Percentiles rank a stretch among this genome's conserved stretches.
phyloP scores from a whole-genome alignment of 2,888 invertebrate genomes.

The Tipula helvola region DNA sequence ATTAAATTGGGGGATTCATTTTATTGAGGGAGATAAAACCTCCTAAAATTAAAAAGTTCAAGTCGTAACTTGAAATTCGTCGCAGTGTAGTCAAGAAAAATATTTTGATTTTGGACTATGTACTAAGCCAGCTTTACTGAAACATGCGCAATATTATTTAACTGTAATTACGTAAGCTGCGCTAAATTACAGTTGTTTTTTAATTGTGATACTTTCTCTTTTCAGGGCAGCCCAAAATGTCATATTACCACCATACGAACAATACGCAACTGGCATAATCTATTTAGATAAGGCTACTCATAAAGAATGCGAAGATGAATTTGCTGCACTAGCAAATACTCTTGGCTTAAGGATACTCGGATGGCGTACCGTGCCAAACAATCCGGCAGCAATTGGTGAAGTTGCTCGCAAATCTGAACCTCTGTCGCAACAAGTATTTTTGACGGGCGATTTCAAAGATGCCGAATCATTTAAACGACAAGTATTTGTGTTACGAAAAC shows the following conservation, averaged over 20 bases:
- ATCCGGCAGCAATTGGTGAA: conserved; percentile 72
- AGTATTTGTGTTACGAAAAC: conserved; percentile 88
- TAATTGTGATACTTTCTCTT: background rate
- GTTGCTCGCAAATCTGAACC: conserved; percentile 94
- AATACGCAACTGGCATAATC: conserved; percentile 93
- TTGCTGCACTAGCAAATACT: conserved; percentile 67
- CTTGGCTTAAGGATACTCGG: conserved; percentile 72
- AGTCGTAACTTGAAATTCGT: too few species aligned
- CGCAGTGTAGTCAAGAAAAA: too few species aligned
- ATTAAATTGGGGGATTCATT: too few species aligned
- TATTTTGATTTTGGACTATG: too few species aligned
- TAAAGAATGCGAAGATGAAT: conserved; percentile 65
- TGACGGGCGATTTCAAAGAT: conserved; percentile 39
- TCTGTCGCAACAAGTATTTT: conserved; percentile 88
- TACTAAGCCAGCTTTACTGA: too few species aligned
- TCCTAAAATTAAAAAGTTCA: too few species aligned
- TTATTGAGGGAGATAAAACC: too few species aligned
- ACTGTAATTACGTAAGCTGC: too few species aligned
- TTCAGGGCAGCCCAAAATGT: conserved; percentile 67
- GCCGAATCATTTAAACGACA: conserved; percentile 39
- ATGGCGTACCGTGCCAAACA: conserved; percentile 90
- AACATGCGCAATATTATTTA: too few species aligned
- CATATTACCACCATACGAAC: conserved; percentile 72
- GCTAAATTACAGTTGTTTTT: too few species aligned
- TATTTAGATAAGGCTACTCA: conserved; percentile 80